These are phyloP conservation scores for Chouioia cunea DNA, from an alignment of 2,888 invertebrate genomes.

Conservation along the genomic window DNA sequence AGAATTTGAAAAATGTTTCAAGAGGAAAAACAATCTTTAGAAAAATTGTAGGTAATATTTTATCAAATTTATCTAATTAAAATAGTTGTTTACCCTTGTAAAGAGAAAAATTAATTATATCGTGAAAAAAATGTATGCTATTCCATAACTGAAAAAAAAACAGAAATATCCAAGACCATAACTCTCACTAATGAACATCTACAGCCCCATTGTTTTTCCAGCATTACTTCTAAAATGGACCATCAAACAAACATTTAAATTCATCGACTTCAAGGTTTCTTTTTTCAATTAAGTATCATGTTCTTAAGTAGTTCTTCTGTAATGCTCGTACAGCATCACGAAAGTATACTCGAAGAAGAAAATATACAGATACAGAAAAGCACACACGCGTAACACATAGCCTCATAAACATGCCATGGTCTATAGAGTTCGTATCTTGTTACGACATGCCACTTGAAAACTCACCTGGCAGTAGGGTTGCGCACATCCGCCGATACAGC, in stretches of 20 bases:
- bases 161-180: too few species aligned
- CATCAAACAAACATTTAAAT: conserved; percentile 4
- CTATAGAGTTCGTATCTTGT: conserved; percentile 28
- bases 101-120: too few species aligned
- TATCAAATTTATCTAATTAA: too few species aligned
- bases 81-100: too few species aligned
- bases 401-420: conserved; percentile 12
- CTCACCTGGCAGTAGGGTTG: conserved; percentile 43
- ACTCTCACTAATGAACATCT: too few species aligned
- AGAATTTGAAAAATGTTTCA: too few species aligned
- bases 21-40: too few species aligned
- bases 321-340: not conserved
- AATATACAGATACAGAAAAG: conserved; percentile 14
- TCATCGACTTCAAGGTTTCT: conserved; percentile 11
- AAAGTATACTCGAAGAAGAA: conserved; percentile 13
- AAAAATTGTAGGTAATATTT: too few species aligned
- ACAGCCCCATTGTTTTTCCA: too few species aligned
- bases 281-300: not conserved
- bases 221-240: too few species aligned
- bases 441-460: conserved; percentile 17
- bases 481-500: conserved; percentile 14
- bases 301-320: not conserved
- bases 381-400: not conserved
- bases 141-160: too few species aligned
- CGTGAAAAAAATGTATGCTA: too few species aligned